Evolutionary conservation across 2,113 vertebrate genomes (phyloP), one percentile per base, ranked within the genome.

Genomic region (Meriones unguiculatus): DNA sequence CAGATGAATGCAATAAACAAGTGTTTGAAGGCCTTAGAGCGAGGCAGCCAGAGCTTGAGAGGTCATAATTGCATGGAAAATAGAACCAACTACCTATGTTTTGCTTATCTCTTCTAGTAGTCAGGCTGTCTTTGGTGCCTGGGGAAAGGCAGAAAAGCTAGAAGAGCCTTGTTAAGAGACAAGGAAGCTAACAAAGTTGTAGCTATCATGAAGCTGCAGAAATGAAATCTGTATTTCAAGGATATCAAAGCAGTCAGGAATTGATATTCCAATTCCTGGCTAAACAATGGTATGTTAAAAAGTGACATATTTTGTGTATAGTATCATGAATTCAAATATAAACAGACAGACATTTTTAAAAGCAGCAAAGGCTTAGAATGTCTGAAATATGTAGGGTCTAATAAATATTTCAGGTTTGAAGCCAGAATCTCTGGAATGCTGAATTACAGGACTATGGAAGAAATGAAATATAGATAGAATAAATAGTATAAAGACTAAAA

Each of bases 101-200:
- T 93, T 84, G 22, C 32, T 62, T 80, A 30, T 87, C 10, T 2
- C 1, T 96, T 46, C 84, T 84, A 59, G 89, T 94, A 91, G n/a
- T 64, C 10, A 84, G 12, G 35, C 76, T 52, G 81, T 91, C 90
- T 73, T 76, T 38, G 13, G 57, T 62, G 38, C 10, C 30, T 54
- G 25, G 50, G 59, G 5, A 50, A 14, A 0, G 18, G 22, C 17
- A 78, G 85, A 84, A 70, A 76, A 85, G 50, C 32, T 65, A 18
- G n/a, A 1, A 41, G 69, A 64, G 24, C 93, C 75, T 69, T 75
- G 12, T n/a, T 81, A 72, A 78, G 54, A 82, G 50, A 57, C 7
- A 57, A 54, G 38, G 41, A 8, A 69, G 12, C 11, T 3, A 8
- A 18, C n/a, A 77, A 32, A 88, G 2, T 30, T 88, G 41, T 80